These are phyloP conservation scores for Bombus breviceps DNA, from an alignment of 1,140 invertebrate species.

Conservation along the genomic window DNA sequence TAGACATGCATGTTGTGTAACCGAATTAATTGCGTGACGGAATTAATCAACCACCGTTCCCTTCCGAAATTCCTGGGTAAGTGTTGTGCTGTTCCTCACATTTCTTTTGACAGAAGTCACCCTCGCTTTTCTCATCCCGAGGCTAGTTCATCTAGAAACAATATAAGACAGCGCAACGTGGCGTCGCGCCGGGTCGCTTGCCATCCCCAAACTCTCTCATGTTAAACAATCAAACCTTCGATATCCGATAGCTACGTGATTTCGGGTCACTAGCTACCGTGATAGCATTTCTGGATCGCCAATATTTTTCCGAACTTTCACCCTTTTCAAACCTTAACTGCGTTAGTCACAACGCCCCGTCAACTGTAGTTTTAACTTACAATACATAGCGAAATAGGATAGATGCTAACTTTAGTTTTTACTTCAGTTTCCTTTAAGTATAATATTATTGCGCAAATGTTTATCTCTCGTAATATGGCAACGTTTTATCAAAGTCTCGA, in stretches of 20 bases:
- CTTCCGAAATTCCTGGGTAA: neutral
- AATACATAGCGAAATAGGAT: too few relatives aligned
- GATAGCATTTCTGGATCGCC: neutral
- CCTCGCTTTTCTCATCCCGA: neutral
- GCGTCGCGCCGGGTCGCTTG: neutral
- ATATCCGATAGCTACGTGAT: neutral
- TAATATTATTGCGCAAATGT: too few relatives aligned
- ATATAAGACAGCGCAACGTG: neutral
- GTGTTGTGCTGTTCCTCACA: neutral
- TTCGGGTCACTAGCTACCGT: neutral
- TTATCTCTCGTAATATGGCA: too few relatives aligned
- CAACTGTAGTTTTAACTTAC: too few relatives aligned
- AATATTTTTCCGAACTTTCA: neutral
- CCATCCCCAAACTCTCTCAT: neutral
- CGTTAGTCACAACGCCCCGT: neutral
- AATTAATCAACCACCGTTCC: neutral
- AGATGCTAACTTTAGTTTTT: too few relatives aligned
- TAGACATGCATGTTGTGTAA: too few relatives aligned
- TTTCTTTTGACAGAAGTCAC: neutral
- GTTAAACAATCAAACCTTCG: neutral
- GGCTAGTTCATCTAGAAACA: neutral
- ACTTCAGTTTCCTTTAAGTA: too few relatives aligned
- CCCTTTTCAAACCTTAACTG: neutral
- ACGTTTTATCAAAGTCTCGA: too few relatives aligned
- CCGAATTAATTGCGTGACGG: too few relatives aligned